phyloP scores from a whole-genome alignment of 2,888 invertebrate genomes.

The Xestia sexstrigata region DNA sequence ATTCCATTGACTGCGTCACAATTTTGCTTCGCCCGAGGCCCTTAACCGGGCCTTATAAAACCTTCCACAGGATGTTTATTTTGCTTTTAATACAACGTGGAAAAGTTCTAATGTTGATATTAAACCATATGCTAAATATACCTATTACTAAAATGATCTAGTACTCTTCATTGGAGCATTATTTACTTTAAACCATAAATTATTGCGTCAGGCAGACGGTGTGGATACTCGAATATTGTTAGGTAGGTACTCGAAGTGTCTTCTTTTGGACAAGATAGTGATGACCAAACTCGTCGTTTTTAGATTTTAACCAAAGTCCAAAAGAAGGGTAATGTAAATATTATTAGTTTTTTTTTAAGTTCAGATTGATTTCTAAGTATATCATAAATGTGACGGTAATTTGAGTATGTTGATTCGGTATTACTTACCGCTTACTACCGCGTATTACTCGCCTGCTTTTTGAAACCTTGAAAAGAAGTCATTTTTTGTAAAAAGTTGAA shows the following conservation, averaged over 20 bases:
- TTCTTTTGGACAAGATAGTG: slow-evolving; percentile 2
- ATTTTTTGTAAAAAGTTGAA: background rate
- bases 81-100: slow-evolving; percentile 21
- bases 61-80: background rate
- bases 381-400: background rate
- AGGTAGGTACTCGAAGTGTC: slow-evolving; percentile 6
- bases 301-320: background rate
- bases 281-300: background rate
- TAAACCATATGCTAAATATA: slow-evolving; percentile 22
- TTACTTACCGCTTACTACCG: too few species aligned
- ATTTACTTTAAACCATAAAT: slow-evolving; percentile 18
- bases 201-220: slow-evolving; percentile 39
- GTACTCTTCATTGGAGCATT: slow-evolving; percentile 30
- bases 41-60: background rate
- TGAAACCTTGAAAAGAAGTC: background rate
- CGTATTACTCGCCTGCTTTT: too few species aligned
- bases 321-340: background rate
- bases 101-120: slow-evolving; percentile 5
- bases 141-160: slow-evolving; percentile 31
- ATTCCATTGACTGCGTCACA: background rate
- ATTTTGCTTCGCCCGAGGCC: background rate
- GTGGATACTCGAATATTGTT: slow-evolving; percentile 13
- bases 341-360: background rate
- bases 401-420: background rate
- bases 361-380: background rate